Evolutionary conservation across 2,113 vertebrate genomes (phyloP).

Genomic region (human (Homo sapiens)): GRCh38 chr22:19840001-19840500

Average conservation of each 20-base stretch:
- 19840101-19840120: background rate
- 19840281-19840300: background rate
- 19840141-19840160: background rate
- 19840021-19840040: too few relatives aligned
- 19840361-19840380: background rate
- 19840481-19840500: background rate
- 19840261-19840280: background rate
- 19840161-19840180: background rate
- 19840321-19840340: background rate
- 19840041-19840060: too few relatives aligned
- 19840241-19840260: background rate
- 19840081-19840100: background rate
- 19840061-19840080: background rate
- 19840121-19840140: background rate
- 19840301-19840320: too few relatives aligned
- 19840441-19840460: background rate
- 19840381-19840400: background rate
- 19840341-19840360: fast-evolving
- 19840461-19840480: background rate
- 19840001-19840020: too few relatives aligned
- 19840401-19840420: background rate
- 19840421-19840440: background rate
- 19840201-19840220: too few relatives aligned
- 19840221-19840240: background rate
- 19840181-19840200: background rate